Conservation (phyloP, 2,797 vertebrate species). For the Leptatherina wallacei region DNA sequence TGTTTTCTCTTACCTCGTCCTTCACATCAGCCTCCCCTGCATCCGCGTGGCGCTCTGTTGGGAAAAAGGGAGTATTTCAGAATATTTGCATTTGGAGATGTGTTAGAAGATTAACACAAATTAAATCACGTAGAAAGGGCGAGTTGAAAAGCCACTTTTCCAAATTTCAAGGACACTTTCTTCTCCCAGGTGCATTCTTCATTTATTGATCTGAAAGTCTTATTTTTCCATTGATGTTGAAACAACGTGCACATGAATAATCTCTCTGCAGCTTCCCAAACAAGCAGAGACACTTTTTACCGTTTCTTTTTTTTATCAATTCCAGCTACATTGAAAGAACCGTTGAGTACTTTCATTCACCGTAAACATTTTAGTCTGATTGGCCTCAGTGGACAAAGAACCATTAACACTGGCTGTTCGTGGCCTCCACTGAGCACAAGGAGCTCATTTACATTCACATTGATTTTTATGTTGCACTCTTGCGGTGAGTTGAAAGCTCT, state of each 20-base stretch:
- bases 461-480: conserved; percentile 41
- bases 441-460: conserved; percentile 34
- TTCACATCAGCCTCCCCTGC: conserved; percentile 33
- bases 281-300: background rate
- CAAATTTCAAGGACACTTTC: conserved; percentile 2
- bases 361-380: conserved; percentile 10
- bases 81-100: background rate
- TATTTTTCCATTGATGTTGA: background rate
- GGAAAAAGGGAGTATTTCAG: background rate
- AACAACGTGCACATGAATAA: background rate
- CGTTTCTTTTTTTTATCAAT: background rate
- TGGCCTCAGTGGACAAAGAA: conserved; percentile 25
- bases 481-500: background rate
- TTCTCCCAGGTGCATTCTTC: background rate
- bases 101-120: background rate
- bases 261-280: background rate
- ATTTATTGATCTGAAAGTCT: background rate
- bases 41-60: conserved; percentile 43
- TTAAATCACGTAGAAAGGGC: background rate
- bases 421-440: conserved; percentile 13
- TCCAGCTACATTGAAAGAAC: background rate
- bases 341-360: background rate
- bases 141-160: background rate
- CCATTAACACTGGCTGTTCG: conserved; percentile 30
- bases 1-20: conserved; percentile 47